Percentiles rank a stretch among this genome's conserved stretches.
phyloP scores from a whole-genome alignment of 1,140 invertebrate species.

The Pygmarrhopalites habei region DNA sequence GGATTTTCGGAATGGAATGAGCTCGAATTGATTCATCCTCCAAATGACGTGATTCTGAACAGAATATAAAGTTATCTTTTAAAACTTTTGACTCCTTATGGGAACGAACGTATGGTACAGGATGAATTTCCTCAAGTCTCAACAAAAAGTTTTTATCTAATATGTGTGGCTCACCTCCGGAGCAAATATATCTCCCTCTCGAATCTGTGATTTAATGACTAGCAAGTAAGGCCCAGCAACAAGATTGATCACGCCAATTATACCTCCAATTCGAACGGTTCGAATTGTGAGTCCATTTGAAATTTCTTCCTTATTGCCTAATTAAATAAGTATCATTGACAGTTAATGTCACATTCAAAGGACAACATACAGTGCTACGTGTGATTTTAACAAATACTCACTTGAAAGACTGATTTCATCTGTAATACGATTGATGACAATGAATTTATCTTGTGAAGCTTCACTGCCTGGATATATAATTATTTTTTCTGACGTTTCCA shows the following conservation, averaged over 20 bases:
- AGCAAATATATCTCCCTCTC: slow-evolving; percentile 78
- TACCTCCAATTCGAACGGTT: slow-evolving; percentile 69
- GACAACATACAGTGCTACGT: slow-evolving; percentile 1
- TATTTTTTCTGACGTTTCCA: slow-evolving; percentile 34
- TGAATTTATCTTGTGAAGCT: slow-evolving; percentile 47
- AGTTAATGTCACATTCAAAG: background rate
- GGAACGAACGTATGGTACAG: too few relatives aligned
- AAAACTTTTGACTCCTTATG: too few relatives aligned
- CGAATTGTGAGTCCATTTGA: slow-evolving; percentile 53
- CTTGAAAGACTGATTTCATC: slow-evolving; percentile 59
- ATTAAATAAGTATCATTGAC: background rate
- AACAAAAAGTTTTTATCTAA: too few relatives aligned
- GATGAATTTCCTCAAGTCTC: too few relatives aligned
- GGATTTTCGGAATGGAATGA: slow-evolving; percentile 78
- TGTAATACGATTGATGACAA: slow-evolving; percentile 64
- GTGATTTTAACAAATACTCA: slow-evolving; percentile 42
- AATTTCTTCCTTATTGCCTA: slow-evolving; percentile 43
- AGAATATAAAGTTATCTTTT: too few relatives aligned
- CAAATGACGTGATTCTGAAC: slow-evolving; percentile 82
- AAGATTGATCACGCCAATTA: slow-evolving; percentile 77
- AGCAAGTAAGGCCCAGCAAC: slow-evolving; percentile 82
- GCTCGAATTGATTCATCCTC: slow-evolving; percentile 70
- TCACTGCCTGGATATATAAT: slow-evolving; percentile 30
- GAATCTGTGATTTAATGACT: slow-evolving; percentile 75
- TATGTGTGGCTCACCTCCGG: too few relatives aligned